phyloP scores from a whole-genome alignment of 2,888 invertebrate species.

The Caenorhabditis panamensis region DNA sequence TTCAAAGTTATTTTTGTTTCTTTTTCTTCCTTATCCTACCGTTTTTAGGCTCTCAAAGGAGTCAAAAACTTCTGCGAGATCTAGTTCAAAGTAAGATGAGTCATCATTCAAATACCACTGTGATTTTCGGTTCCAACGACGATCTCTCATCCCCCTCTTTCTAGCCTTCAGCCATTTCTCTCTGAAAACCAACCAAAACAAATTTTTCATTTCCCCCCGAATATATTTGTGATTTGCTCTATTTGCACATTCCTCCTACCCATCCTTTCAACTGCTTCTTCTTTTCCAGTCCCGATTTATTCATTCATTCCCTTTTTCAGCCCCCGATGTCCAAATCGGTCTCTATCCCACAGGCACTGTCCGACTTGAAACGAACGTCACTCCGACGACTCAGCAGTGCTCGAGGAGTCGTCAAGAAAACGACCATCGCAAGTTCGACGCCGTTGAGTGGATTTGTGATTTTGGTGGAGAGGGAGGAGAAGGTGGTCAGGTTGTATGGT shows the following conservation, averaged over 20 bases:
- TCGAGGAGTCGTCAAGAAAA: constrained; percentile 20
- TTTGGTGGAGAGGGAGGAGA: constrained; percentile 61
- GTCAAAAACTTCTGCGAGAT: too few relatives aligned
- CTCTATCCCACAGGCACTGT: constrained; percentile 69
- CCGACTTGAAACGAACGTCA: constrained; percentile 64
- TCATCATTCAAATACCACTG: too few relatives aligned
- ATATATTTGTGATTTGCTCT: neutral
- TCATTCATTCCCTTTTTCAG: neutral
- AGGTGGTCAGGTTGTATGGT: constrained; percentile 61
- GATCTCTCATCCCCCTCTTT: too few relatives aligned
- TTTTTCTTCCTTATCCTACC: neutral
- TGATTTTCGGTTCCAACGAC: constrained; percentile 19
- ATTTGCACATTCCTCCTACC: constrained; percentile 17
- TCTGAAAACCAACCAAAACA: constrained; percentile 28
- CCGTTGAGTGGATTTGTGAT: constrained; percentile 70
- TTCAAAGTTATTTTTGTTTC: constrained; percentile 6
- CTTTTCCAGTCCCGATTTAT: too few relatives aligned
- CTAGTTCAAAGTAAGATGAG: too few relatives aligned
- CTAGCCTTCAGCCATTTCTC: too few relatives aligned
- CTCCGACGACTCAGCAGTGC: constrained; percentile 62
- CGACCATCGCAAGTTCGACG: constrained; percentile 33
- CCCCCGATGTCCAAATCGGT: constrained; percentile 67
- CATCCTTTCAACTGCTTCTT: neutral
- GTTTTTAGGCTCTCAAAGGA: too few relatives aligned
- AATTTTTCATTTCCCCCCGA: constrained; percentile 33